Conservation (phyloP, 2,797 vertebrate genomes). For the Pteronotus mesoamericanus region DNA sequence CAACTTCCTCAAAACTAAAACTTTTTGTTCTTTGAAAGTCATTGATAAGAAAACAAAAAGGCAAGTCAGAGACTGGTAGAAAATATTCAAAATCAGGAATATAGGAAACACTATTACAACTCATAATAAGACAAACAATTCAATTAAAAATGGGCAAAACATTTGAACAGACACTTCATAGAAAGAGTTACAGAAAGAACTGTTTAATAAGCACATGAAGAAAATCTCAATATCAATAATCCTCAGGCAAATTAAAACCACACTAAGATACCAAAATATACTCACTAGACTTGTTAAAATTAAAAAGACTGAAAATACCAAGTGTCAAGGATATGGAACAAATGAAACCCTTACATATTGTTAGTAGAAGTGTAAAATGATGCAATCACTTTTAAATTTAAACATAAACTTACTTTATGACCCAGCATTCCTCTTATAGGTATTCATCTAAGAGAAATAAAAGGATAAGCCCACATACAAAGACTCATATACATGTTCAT, state of each 20-base stretch:
- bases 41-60: not conserved
- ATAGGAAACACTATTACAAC: not conserved
- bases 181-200: not conserved
- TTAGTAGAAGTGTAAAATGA: not conserved
- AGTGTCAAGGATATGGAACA: not conserved
- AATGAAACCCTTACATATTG: not conserved
- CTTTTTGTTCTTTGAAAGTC: not conserved
- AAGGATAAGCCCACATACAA: not conserved
- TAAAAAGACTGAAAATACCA: constrained; percentile 1
- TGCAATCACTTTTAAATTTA: constrained; percentile 3
- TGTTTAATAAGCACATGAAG: not conserved
- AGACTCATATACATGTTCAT: not conserved
- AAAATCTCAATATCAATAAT: not conserved
- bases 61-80: not conserved
- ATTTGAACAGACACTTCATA: not conserved
- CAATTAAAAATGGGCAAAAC: constrained; percentile 2
- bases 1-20: not conserved
- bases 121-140: not conserved
- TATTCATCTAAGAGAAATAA: not conserved
- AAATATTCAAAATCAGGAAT: not conserved
- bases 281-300: not conserved
- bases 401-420: not conserved
- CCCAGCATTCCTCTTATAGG: not conserved
- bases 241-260: not conserved
- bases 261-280: not conserved